These are phyloP conservation scores for Eulithis testata DNA, from an alignment of 2,888 invertebrate species.

Conservation along the genomic window DNA sequence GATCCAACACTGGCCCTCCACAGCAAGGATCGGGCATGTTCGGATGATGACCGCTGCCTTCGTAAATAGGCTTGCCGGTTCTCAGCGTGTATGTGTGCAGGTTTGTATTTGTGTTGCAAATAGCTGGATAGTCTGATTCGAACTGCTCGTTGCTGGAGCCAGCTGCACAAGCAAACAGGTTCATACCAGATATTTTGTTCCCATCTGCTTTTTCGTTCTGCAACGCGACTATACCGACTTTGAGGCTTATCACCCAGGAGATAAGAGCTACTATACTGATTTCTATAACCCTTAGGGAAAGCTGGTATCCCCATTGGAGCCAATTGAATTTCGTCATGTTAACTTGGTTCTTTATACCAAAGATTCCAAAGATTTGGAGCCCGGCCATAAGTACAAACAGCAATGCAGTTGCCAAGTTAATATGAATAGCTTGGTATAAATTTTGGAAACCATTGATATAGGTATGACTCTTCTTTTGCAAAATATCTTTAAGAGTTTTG, in stretches of 20 bases:
- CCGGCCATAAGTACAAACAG: constrained; percentile 93
- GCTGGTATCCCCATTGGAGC: constrained; percentile 97
- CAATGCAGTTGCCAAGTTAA: constrained; percentile 94
- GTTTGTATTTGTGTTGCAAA: constrained; percentile 94
- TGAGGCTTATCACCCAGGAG: constrained; percentile 93
- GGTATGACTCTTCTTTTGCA: constrained; percentile 91
- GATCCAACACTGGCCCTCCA: constrained; percentile 71
- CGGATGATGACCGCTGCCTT: constrained; percentile 80
- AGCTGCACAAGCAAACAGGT: constrained; percentile 92
- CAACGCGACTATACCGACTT: constrained; percentile 83
- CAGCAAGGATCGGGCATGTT: constrained; percentile 74
- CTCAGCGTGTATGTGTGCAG: constrained; percentile 92
- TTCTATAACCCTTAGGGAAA: constrained; percentile 93
- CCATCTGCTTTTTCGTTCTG: constrained; percentile 90
- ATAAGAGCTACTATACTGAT: constrained; percentile 93
- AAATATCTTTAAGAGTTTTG: constrained; percentile 89
- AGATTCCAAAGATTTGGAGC: constrained; percentile 91
- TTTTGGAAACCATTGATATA: constrained; percentile 92
- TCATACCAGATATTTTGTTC: constrained; percentile 89
- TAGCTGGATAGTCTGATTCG: constrained; percentile 92
- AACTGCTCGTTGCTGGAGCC: constrained; percentile 94
- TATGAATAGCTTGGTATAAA: constrained; percentile 94
- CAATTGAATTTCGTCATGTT: constrained; percentile 90
- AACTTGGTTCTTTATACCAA: constrained; percentile 76
- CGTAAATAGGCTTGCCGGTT: constrained; percentile 91